Evolutionary conservation across 2,797 vertebrate genomes (phyloP), one percentile per base, ranked within the genome.

Genomic region (Cynopterus sphinx): DNA sequence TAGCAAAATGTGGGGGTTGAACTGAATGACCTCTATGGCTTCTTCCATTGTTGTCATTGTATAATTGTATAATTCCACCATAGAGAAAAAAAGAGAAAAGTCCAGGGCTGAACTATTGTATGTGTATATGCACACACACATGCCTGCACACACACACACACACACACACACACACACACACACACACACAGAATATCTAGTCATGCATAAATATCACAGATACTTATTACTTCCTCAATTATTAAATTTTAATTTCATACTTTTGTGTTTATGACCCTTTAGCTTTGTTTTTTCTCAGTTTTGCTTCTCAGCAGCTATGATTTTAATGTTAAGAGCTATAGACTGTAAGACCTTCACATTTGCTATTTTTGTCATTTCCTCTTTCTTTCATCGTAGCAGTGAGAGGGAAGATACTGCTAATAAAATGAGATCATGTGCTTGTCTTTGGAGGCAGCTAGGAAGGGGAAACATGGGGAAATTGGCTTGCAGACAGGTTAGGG

Each of bases 11-110:
- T 49, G n/a, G 74, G 75, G 90, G 49, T 22, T 68, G 78, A 79
- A 78, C 11, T 33, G 77, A 90, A 31, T 90, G 96, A 96, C 97
- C 96, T 96, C 90, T 90, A 2, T 78, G 36, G 26, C 51, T 68
- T 87, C 67, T 87, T 89, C 53, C 49, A 46, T 43, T 2, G 19
- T 10, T 77, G 49, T 68, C 57, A 41, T 2, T 46, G 21, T 68
- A 39, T 28, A 61, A 73, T 10, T 59, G 24, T 46, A 49, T 24
- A 91, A n/a, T 75, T 53, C 67, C 10, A 63, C 49, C 10, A 1
- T 1, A 13, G 28, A 93, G 39, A 49, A 28, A 87, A 78, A 65
- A 57, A 67, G n/a, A n/a, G 49, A 51, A 39, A 79, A 41, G 6
- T 13, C 17, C 51, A 24, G 39, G 28, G 55, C 49, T 31, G 31